phyloP scores from a whole-genome alignment of 2,113 vertebrate genomes.

The Apteryx owenii region DNA sequence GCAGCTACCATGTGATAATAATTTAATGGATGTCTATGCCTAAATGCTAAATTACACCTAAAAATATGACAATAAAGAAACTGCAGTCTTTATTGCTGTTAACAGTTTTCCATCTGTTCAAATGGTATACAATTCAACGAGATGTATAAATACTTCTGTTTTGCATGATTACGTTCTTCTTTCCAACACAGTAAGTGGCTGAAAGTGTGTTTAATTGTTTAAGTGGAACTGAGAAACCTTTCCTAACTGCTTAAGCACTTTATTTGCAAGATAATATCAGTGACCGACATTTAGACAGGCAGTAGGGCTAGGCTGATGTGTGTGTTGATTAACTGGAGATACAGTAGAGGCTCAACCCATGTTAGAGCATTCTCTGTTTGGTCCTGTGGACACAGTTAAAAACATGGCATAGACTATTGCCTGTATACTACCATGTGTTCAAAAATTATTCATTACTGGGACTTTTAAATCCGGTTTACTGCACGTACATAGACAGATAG shows the following conservation, averaged over 20 bases:
- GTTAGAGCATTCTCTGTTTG: not conserved
- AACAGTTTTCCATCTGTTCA: not conserved
- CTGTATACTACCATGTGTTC: not conserved
- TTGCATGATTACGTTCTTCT: not conserved
- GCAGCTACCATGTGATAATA: not conserved
- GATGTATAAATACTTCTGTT: not conserved
- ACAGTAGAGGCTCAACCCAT: not conserved
- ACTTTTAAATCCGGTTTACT: not conserved
- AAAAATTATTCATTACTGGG: not conserved
- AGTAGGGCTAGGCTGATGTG: not conserved
- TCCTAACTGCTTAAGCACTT: not conserved
- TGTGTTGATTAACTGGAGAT: not conserved
- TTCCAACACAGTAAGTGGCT: not conserved
- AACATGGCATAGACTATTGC: not conserved
- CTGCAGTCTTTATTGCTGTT: not conserved
- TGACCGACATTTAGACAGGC: not conserved
- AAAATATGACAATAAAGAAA: not conserved
- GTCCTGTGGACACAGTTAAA: not conserved
- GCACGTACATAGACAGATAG: not conserved
- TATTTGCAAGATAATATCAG: not conserved
- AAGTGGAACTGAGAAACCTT: not conserved
- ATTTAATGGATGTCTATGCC: not conserved
- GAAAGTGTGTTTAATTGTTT: not conserved
- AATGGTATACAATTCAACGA: not conserved
- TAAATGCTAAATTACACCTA: conserved; percentile 14